Percentiles rank a stretch among this genome's conserved stretches.
These are phyloP conservation scores for Paradoxurus hermaphroditus DNA, from an alignment of 2,113 vertebrate genomes.

Conservation along the genomic window DNA sequence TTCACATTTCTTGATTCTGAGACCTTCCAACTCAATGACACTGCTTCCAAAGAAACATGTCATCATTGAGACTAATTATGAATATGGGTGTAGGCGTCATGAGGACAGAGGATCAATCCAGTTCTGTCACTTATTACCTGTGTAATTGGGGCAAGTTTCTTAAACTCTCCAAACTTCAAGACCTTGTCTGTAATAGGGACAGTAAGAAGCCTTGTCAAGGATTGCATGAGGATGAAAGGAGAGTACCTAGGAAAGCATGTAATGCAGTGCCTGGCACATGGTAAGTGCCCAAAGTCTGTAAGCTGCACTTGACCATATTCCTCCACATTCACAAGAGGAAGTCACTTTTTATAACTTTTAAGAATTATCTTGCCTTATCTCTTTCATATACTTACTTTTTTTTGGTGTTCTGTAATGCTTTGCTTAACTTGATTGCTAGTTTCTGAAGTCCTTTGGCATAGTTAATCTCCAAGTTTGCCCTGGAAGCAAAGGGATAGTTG, in stretches of 20 bases:
- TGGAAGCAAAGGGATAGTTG: slow-evolving; percentile 61
- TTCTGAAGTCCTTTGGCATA: slow-evolving; percentile 91
- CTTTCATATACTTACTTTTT: slow-evolving; percentile 85
- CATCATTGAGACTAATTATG: background rate
- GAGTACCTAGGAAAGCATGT: background rate
- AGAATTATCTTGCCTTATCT: background rate
- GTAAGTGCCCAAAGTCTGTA: background rate
- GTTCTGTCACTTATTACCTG: background rate
- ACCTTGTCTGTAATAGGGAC: background rate
- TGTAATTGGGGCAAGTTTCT: background rate
- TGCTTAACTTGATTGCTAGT: slow-evolving; percentile 86
- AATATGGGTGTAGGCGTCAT: background rate
- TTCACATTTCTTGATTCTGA: background rate
- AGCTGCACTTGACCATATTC: background rate
- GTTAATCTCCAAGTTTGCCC: slow-evolving; percentile 87
- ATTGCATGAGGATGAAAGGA: background rate
- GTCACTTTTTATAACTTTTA: background rate
- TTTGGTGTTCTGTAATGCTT: slow-evolving; percentile 84
- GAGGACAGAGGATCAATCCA: background rate
- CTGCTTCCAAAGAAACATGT: background rate
- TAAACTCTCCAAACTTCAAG: background rate
- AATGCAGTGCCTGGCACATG: background rate
- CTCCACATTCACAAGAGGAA: background rate
- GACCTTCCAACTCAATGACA: background rate
- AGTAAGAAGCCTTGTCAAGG: background rate